These are phyloP conservation scores for Orthonyx spaldingii DNA, from an alignment of 2,113 vertebrate species.

Conservation along the genomic window DNA sequence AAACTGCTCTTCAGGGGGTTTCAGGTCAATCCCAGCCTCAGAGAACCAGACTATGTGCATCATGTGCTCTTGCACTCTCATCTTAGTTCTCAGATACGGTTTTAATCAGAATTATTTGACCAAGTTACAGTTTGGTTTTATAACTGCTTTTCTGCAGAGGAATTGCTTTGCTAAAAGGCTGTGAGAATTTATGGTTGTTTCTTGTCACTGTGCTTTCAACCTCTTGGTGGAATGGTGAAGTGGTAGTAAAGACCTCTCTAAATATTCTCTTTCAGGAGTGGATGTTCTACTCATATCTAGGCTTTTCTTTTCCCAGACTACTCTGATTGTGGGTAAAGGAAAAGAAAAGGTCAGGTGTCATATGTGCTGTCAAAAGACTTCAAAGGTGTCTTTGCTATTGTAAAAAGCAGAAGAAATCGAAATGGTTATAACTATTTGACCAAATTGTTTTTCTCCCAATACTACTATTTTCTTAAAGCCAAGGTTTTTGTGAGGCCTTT, in stretches of 20 bases:
- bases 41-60: not conserved
- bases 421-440: not conserved
- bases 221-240: not conserved
- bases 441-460: not conserved
- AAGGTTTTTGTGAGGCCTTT: not conserved
- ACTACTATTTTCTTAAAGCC: not conserved
- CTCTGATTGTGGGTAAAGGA: not conserved
- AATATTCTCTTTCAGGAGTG: not conserved
- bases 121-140: not conserved
- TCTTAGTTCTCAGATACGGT: not conserved
- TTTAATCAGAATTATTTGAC: not conserved
- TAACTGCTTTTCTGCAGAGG: not conserved
- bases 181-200: not conserved
- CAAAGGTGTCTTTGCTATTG: not conserved
- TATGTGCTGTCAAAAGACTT: not conserved
- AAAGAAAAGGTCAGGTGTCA: not conserved
- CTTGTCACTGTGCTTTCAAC: not conserved
- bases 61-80: not conserved
- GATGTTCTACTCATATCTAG: not conserved
- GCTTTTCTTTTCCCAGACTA: not conserved
- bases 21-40: not conserved
- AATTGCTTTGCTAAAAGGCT: not conserved
- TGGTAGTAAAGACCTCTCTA: not conserved
- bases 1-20: not conserved
- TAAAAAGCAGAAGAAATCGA: not conserved